Base-by-base conservation (phyloP, 2,888 invertebrate genomes). In the Folsomia manolachei region DNA sequence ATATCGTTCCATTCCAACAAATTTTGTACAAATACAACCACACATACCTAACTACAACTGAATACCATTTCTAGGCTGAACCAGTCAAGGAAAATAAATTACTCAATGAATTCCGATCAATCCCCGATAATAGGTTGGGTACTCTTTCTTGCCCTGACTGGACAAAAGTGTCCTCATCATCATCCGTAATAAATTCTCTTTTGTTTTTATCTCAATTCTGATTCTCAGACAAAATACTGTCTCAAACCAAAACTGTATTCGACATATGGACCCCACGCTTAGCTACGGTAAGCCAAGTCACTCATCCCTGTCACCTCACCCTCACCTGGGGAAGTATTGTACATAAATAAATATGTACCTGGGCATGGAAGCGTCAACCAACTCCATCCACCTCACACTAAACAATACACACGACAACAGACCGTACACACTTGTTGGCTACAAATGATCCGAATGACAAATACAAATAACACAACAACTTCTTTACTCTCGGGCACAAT, bases 141-240 rank as follows among this genome's bases (percentile, higher is more conserved):
- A n/a, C 56, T 39, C 39, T 39, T 39, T 14, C 14, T 39, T 9
- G 14, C 39, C 39, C 56, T 56, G 56, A 56, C 56, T 56, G 56
- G 56, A 56, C 56, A 56, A 56, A 39, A 56, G 56, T 56, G 56
- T 56, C 56, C 7, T 56, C 56, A 56, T 56, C 56, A 56, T 56
- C 56, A 56, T 56, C 56, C 56, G 19, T 56, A 56, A 56, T 56
- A 56, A 56, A 56, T 56, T 56, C 56, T 21, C 56, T 21, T 56
- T 56, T 56, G 56, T 56, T 56, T 39, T 56, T 56, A 56, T 56
- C 56, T 56, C 56, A 56, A 56, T 56, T 56, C 56, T 56, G 56
- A 56, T 56, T 56, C 56, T 19, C 21, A 56, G 56, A 56, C 56
- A 56, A 56, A 39, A 39, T 39, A 39, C 39, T 39, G 39, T 14